Evolutionary conservation across 2,797 vertebrate genomes (phyloP).

Genomic region (Dendrocincla tyrannina): DNA sequence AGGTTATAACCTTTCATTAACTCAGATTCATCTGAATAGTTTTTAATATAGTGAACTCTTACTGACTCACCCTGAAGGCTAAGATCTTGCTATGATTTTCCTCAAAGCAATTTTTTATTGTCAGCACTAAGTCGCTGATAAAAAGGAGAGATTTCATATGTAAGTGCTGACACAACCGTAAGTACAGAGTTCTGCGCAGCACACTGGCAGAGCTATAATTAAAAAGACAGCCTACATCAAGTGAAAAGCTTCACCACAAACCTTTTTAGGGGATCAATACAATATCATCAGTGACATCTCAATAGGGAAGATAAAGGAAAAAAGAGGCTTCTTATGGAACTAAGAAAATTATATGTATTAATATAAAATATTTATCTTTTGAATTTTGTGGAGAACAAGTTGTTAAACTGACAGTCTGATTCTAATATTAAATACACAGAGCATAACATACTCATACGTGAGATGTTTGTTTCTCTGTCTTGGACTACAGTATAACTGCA

Average conservation of each 20-base stretch:
- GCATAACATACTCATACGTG: not conserved
- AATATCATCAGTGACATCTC: constrained; percentile 16
- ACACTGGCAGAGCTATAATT: constrained; percentile 18
- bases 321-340: not conserved
- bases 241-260: constrained; percentile 44
- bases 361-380: not conserved
- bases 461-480: not conserved
- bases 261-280: constrained; percentile 57
- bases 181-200: not conserved
- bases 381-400: not conserved
- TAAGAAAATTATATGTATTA: not conserved
- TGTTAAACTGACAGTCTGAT: not conserved
- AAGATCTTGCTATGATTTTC: not conserved
- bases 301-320: not conserved
- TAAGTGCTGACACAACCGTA: constrained; percentile 54
- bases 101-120: constrained; percentile 8
- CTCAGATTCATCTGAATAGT: constrained; percentile 5
- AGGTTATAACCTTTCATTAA: constrained; percentile 13
- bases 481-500: not conserved
- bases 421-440: not conserved
- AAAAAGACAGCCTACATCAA: constrained; percentile 41
- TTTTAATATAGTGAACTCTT: constrained; percentile 27
- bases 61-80: not conserved
- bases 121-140: constrained; percentile 10
- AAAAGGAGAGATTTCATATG: constrained; percentile 21